These are phyloP conservation scores for Nomada goodeniana DNA, from an alignment of 2,888 invertebrate genomes.

Conservation along the genomic window DNA sequence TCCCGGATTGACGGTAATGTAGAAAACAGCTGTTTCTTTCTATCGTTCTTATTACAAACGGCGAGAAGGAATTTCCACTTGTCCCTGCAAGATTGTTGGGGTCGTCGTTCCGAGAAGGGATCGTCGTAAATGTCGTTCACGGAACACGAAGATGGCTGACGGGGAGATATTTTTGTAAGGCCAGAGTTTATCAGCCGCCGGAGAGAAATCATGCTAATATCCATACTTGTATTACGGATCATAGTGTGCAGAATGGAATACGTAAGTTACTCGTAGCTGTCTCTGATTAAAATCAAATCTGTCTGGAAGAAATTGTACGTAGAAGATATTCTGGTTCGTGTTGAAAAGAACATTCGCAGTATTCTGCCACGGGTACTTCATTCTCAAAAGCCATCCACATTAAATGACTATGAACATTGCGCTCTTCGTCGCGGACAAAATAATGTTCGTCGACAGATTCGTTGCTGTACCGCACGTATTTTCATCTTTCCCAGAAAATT, in stretches of 20 bases:
- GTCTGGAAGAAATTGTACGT: background rate
- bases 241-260: background rate
- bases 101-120: conserved; percentile 7
- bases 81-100: background rate
- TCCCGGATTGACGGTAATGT: background rate
- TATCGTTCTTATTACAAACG: background rate
- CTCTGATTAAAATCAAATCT: background rate
- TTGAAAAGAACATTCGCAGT: background rate
- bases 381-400: background rate
- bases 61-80: background rate
- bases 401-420: too few relatives aligned
- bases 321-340: background rate
- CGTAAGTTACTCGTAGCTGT: background rate
- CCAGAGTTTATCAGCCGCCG: background rate
- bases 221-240: background rate
- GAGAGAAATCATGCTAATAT: background rate
- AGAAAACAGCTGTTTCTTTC: background rate
- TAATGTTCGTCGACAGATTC: background rate
- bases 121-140: conserved; percentile 2
- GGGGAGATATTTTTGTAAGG: conserved; percentile 12
- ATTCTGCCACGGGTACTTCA: background rate
- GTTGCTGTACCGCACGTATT: background rate
- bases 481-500: too few relatives aligned
- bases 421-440: background rate
- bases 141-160: background rate